These are phyloP conservation scores for Heterocephalus glaber DNA, from an alignment of 2,113 vertebrate species.

Conservation along the genomic window DNA sequence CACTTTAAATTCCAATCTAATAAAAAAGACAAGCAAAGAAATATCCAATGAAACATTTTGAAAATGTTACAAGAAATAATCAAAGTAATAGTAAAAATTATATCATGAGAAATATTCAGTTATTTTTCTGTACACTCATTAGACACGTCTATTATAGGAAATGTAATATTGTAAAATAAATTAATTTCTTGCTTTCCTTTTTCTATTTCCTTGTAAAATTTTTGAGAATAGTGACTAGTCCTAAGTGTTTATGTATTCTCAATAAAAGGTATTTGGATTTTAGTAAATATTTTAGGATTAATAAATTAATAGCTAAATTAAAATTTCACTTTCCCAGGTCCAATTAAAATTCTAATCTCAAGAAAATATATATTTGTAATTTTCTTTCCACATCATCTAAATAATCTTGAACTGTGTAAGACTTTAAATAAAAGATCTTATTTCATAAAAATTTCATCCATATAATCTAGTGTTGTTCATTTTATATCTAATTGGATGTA, in stretches of 20 bases:
- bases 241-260: neutral
- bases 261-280: neutral
- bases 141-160: neutral
- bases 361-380: neutral
- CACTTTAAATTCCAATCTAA: neutral
- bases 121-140: neutral
- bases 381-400: neutral
- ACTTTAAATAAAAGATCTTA: neutral
- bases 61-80: neutral
- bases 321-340: neutral
- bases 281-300: neutral
- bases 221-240: neutral
- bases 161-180: neutral
- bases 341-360: neutral
- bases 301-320: neutral
- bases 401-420: neutral
- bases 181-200: neutral
- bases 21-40: neutral
- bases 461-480: neutral
- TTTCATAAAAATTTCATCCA: neutral
- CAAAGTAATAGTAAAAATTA: neutral
- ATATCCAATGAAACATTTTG: neutral
- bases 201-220: neutral
- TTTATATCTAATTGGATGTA: neutral
- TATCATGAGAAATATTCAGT: neutral